A percentile compares a stretch with the other conserved stretches of the same genome.
Conservation (phyloP, 2,113 vertebrate genomes). For the Tetrax tetrax region DNA sequence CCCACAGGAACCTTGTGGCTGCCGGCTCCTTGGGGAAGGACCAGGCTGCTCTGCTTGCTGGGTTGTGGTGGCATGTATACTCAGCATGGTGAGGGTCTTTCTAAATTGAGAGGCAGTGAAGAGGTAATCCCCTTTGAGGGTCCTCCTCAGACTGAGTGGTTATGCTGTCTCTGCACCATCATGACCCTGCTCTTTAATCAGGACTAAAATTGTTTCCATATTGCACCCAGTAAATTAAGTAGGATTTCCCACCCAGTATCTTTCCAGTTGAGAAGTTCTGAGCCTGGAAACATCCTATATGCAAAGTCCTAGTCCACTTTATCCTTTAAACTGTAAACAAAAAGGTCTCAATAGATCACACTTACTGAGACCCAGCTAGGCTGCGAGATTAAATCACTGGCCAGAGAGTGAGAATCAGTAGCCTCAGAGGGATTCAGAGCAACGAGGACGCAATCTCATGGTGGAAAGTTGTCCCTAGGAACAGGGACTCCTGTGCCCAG, state of each 20-base stretch:
- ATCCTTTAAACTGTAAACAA: not conserved
- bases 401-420: not conserved
- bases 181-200: not conserved
- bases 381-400: not conserved
- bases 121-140: not conserved
- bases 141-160: not conserved
- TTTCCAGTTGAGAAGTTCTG: not conserved
- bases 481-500: not conserved
- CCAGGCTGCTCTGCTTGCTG: accelerated
- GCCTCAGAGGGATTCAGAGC: not conserved
- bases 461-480: not conserved
- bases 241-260: not conserved
- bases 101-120: not conserved
- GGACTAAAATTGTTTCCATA: not conserved
- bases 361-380: not conserved
- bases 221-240: accelerated
- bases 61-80: not conserved
- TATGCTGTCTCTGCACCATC: not conserved
- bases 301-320: not conserved
- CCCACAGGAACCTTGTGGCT: not conserved
- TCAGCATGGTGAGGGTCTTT: not conserved
- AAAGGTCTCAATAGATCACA: not conserved
- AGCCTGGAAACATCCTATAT: not conserved
- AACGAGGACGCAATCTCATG: not conserved
- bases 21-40: not conserved